A percentile compares a stretch with the other conserved stretches of the same genome.
These are phyloP conservation scores for Rallus limicola DNA, from an alignment of 2,113 vertebrate species.

Conservation along the genomic window DNA sequence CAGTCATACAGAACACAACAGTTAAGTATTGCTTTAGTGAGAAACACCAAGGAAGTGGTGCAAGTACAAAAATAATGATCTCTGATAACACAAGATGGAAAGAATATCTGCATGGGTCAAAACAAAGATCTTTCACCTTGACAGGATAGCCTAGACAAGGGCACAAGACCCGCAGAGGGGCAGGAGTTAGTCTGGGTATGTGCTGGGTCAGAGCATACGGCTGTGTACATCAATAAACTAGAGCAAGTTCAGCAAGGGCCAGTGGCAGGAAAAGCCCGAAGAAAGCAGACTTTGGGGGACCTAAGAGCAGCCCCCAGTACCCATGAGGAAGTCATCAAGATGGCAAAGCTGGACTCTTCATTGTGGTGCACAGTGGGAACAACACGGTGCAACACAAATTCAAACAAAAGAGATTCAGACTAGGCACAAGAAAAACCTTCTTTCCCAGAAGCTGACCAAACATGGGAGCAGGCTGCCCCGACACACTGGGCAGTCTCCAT, in stretches of 20 bases:
- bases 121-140: not conserved
- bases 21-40: not conserved
- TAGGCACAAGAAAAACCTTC: not conserved
- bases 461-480: not conserved
- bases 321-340: not conserved
- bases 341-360: not conserved
- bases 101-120: not conserved
- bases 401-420: not conserved
- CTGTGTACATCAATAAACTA: not conserved
- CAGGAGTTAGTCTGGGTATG: not conserved
- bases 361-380: not conserved
- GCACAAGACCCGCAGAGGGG: not conserved
- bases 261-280: not conserved
- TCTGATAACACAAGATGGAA: not conserved
- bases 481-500: fast-evolving
- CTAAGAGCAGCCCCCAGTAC: not conserved
- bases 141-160: no score
- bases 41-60: not conserved
- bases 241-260: not conserved
- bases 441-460: not conserved
- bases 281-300: not conserved
- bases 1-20: not conserved
- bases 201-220: not conserved
- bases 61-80: not conserved
- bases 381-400: not conserved